phyloP scores from a whole-genome alignment of 2,888 invertebrate species.

The Polyommatus icarus region DNA sequence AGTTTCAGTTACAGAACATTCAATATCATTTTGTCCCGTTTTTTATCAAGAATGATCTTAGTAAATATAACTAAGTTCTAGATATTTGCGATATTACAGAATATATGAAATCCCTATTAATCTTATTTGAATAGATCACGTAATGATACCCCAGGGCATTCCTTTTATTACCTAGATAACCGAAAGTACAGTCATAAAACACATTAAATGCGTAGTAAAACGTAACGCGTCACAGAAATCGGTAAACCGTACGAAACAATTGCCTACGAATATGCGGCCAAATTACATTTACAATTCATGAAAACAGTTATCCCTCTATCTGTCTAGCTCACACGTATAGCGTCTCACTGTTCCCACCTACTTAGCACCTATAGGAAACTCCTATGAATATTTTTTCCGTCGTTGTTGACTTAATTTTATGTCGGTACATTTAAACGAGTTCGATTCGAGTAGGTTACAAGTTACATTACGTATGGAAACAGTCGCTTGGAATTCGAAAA shows the following conservation, averaged over 20 bases:
- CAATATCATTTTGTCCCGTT: too few species aligned
- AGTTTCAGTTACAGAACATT: too few species aligned
- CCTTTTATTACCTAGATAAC: conserved; percentile 23
- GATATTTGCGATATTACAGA: neutral
- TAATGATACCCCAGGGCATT: neutral
- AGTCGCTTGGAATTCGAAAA: conserved; percentile 28
- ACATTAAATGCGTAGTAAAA: conserved; percentile 39
- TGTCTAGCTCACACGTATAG: conserved; percentile 41
- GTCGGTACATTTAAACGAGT: conserved; percentile 55
- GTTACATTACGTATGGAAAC: conserved; percentile 36
- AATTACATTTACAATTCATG: conserved; percentile 81
- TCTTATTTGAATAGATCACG: conserved; percentile 12
- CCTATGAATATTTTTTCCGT: conserved; percentile 76
- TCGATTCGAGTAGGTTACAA: conserved; percentile 40
- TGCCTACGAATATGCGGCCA: conserved; percentile 64
- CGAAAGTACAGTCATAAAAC: conserved; percentile 39
- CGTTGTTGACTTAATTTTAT: conserved; percentile 80
- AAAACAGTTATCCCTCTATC: conserved; percentile 61
- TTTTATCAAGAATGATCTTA: too few species aligned
- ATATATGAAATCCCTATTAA: conserved; percentile 5
- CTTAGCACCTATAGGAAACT: conserved; percentile 49
- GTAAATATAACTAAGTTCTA: neutral
- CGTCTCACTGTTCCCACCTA: conserved; percentile 38
- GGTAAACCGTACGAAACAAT: conserved; percentile 66
- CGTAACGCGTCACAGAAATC: conserved; percentile 58